Conservation (phyloP, 2,797 vertebrate species). For the Staurois parvus region DNA sequence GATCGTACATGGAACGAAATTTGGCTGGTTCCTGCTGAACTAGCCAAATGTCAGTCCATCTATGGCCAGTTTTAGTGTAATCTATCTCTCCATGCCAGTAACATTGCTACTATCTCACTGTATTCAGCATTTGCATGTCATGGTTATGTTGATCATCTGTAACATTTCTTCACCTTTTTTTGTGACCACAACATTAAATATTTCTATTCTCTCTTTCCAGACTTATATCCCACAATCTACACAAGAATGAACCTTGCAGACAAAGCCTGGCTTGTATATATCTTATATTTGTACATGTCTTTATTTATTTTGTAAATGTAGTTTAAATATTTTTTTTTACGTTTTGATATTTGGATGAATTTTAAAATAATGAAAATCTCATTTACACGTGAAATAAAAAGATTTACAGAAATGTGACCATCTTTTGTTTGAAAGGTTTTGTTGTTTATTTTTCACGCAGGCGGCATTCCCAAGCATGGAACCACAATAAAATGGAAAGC, state of each 20-base stretch:
- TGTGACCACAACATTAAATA: background rate
- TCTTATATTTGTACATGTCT: conserved; percentile 10
- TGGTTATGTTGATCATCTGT: no score
- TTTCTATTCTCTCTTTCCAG: background rate
- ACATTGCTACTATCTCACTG: no score
- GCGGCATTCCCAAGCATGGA: background rate
- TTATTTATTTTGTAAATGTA: background rate
- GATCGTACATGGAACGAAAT: no score
- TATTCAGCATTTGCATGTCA: no score
- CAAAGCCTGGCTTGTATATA: background rate
- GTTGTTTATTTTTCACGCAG: background rate
- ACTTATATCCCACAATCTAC: background rate
- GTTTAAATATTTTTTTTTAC: background rate
- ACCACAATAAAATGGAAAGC: conserved; percentile 8
- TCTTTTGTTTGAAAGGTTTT: background rate
- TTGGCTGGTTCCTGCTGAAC: no score
- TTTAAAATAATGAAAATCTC: background rate
- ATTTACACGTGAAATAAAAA: conserved; percentile 27
- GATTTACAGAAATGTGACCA: background rate
- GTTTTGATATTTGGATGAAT: background rate
- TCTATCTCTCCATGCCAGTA: no score
- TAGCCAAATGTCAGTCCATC: no score
- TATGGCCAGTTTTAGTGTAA: no score
- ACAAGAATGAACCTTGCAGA: background rate
- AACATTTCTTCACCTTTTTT: no score